Evolutionary conservation across 2,797 vertebrate genomes (phyloP).

Genomic region (Buceros bicornis): DNA sequence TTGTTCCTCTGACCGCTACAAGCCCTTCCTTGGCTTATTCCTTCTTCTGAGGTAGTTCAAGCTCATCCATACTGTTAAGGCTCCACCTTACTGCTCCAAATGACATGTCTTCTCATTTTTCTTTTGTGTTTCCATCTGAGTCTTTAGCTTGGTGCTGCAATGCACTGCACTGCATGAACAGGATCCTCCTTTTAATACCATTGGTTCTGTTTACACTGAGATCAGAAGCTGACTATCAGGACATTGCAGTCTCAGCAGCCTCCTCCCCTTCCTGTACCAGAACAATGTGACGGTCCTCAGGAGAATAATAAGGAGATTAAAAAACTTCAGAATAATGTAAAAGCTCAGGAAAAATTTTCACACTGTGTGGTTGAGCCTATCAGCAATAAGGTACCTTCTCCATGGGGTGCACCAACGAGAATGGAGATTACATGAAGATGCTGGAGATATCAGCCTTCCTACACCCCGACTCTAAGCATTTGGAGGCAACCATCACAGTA

Average conservation of each 20-base stretch:
- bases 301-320: not conserved
- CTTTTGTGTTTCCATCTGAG: not conserved
- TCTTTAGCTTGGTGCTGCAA: not conserved
- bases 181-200: not conserved
- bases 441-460: not conserved
- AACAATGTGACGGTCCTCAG: not conserved
- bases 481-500: not conserved
- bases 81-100: not conserved
- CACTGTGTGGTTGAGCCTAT: not conserved
- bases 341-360: not conserved
- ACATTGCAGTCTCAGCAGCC: not conserved
- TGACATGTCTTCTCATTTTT: not conserved
- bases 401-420: not conserved
- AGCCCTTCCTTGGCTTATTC: not conserved
- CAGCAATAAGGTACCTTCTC: not conserved
- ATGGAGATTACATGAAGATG: not conserved
- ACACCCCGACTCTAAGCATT: not conserved
- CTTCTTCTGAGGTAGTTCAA: not conserved
- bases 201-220: not conserved
- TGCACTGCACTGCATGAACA: not conserved
- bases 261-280: not conserved
- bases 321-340: not conserved
- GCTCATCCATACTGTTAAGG: not conserved
- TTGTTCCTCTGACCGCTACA: not conserved
- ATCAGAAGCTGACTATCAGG: not conserved